Conservation (phyloP, 2,888 invertebrate genomes). For the Chrysomela aeneicollis region DNA sequence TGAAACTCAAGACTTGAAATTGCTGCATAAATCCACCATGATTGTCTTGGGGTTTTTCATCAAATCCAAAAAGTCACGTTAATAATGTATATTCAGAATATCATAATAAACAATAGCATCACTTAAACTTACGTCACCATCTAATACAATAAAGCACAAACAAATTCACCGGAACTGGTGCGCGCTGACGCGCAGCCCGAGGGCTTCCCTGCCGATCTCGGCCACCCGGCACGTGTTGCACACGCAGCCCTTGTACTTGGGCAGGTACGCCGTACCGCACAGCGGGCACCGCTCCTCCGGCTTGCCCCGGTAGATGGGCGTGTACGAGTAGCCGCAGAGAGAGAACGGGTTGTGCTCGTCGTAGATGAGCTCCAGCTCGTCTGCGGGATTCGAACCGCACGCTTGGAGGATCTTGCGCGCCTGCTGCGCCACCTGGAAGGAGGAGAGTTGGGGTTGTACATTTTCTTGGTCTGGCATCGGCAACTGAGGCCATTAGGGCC, state of each 20-base stretch:
- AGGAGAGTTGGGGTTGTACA: too few relatives aligned
- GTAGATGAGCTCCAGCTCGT: conserved; percentile 88
- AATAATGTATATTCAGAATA: too few relatives aligned
- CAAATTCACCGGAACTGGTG: conserved; percentile 67
- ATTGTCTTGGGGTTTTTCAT: too few relatives aligned
- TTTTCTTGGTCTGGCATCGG: too few relatives aligned
- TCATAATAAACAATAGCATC: too few relatives aligned
- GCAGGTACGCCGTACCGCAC: conserved; percentile 87
- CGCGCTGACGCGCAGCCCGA: conserved; percentile 87
- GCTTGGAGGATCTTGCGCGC: conserved; percentile 92
- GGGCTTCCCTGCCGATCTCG: conserved; percentile 89
- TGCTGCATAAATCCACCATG: too few relatives aligned
- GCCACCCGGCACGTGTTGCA: conserved; percentile 90
- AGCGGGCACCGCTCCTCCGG: conserved; percentile 93
- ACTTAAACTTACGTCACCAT: too few relatives aligned
- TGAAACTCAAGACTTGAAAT: too few relatives aligned
- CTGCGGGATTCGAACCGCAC: conserved; percentile 85
- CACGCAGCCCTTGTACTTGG: conserved; percentile 83
- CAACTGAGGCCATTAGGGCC: too few relatives aligned
- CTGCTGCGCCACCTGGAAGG: conserved; percentile 84
- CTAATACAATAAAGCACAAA: conserved; percentile 3
- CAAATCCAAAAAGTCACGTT: too few relatives aligned
- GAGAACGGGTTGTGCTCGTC: conserved; percentile 99
- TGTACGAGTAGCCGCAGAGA: conserved; percentile 90
- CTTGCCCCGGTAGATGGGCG: conserved; percentile 95